Evolutionary conservation across 2,113 vertebrate species (phyloP), one percentile per base, ranked within the genome.

Genomic region (Lepisosteus oculatus): DNA sequence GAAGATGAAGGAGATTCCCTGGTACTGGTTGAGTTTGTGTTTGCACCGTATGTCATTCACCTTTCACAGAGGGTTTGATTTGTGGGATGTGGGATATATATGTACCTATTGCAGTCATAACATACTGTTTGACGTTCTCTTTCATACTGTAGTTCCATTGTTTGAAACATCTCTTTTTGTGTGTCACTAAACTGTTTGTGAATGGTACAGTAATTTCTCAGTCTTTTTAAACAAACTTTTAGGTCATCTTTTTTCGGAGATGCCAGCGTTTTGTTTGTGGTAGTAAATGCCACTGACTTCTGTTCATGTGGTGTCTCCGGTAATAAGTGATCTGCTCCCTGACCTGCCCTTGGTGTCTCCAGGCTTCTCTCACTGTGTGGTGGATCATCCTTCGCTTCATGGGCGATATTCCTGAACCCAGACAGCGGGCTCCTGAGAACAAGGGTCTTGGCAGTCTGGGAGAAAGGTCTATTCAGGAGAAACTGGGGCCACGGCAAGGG

Each of bases 361-460:
- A 99, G 97, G 93, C 93, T 2, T 95, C 96, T 0, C 72, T 96
- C 17, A 90, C 90, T 0, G 86, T 98, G 55, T 99, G 97, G 97
- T 91, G 85, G 81, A 85, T 95, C 78, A 96, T 99, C 79, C 81
- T 98, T 84, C 92, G 96, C 78, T 99, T 99, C 86, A 97, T 98
- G 96, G 97, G 97, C 4, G 97, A 98, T 71, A 89, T 97, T 11
- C 94, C 95, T 0, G 97, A 99, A 75, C 96, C 95, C 6, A 86
- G 83, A 70, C 84, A 89, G n/a, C 89, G 84, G 68, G 72, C 87
- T 59, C 85, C 75, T 65, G 77, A 65, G 17, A 68, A 59, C 9
- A 4, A 29, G 15, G 42, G 9, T 41, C 14, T 51, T 41, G 51
- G 29, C 29, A 29, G 29, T 29, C 29, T 29, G 29, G 29, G 17